Evolutionary conservation across 2,888 invertebrate genomes (phyloP).

Genomic region (Tuberolachnus salignus): DNA sequence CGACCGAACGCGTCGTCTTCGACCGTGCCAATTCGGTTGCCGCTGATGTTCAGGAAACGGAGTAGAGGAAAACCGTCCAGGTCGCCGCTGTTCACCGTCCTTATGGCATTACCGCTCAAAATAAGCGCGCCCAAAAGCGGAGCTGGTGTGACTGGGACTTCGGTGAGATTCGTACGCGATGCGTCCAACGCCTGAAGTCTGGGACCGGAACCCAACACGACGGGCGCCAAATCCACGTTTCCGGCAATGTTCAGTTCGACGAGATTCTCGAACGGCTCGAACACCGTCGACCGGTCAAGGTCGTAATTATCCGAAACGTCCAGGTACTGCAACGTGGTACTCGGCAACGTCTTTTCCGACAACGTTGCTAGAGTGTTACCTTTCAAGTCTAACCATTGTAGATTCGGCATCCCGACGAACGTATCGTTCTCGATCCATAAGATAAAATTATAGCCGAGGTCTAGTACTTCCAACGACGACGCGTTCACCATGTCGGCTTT

Average conservation of each 20-base stretch:
- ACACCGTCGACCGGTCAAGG: conserved; percentile 10
- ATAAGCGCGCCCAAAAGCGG: conserved; percentile 26
- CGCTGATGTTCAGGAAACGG: conserved; percentile 11
- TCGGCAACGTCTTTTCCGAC: conserved; percentile 16
- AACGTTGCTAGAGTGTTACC: conserved; percentile 12
- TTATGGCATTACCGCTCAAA: conserved; percentile 25
- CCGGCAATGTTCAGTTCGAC: conserved; percentile 28
- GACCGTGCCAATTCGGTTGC: conserved; percentile 6
- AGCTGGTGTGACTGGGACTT: conserved; percentile 36
- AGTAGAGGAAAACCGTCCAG: conserved; percentile 45
- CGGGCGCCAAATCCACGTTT: conserved; percentile 15
- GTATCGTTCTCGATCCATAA: conserved; percentile 49
- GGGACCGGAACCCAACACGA: conserved; percentile 20
- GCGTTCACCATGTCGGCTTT: conserved; percentile 38
- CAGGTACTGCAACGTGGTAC: background rate
- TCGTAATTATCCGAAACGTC: conserved; percentile 22
- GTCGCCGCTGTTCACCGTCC: conserved; percentile 29
- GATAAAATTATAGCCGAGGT: conserved; percentile 20
- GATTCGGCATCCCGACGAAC: conserved; percentile 20
- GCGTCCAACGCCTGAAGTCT: conserved; percentile 34
- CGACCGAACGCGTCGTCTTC: conserved; percentile 54
- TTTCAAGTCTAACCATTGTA: conserved; percentile 35
- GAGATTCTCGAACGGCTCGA: conserved; percentile 34
- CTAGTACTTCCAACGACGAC: conserved; percentile 5
- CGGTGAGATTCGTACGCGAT: conserved; percentile 25